Evolutionary conservation across 1,140 invertebrate genomes (phyloP).

Genomic region (Caenorhabditis briggsae): DNA sequence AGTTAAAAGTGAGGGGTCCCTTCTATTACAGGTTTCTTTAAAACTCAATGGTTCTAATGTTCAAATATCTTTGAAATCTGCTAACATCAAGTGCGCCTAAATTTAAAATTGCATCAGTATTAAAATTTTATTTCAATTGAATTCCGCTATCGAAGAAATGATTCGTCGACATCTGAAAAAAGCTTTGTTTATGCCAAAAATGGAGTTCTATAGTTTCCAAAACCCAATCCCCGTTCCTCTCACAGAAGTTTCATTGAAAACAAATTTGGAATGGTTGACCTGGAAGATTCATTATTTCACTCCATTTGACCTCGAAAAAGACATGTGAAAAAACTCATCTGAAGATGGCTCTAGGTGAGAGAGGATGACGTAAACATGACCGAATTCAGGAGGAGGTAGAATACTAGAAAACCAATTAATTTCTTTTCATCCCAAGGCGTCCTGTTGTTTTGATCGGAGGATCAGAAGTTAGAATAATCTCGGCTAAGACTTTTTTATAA

Average conservation of each 20-base stretch:
- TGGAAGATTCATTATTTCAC: conserved; percentile 15
- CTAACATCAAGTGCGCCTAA: no score
- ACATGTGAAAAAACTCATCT: background rate
- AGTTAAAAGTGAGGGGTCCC: no score
- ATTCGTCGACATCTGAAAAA: no score
- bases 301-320: conserved; percentile 28
- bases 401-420: conserved; percentile 15
- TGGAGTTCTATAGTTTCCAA: no score
- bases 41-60: no score
- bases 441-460: background rate
- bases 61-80: no score
- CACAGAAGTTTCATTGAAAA: background rate
- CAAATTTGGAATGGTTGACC: background rate
- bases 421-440: background rate
- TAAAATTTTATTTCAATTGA: no score
- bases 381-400: background rate
- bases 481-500: background rate
- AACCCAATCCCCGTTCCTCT: background rate
- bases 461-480: background rate
- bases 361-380: conserved; percentile 10
- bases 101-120: no score
- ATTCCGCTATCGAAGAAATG: no score
- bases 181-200: no score
- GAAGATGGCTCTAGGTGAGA: background rate
- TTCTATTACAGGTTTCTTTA: no score